Conservation (phyloP, 2,888 invertebrate genomes). For the Leptothorax acervorum region DNA sequence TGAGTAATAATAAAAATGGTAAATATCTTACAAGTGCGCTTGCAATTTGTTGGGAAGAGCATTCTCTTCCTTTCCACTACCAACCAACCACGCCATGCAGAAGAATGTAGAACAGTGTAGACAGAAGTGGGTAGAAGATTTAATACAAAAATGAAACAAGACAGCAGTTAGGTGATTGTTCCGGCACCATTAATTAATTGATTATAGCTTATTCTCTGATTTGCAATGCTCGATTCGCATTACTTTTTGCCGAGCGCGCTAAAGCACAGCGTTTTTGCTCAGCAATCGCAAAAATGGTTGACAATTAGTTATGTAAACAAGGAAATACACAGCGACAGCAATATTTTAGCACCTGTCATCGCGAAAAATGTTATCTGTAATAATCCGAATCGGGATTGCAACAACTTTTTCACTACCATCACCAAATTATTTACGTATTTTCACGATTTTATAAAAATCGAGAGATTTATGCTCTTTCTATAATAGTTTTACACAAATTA, state of each 20-base stretch:
- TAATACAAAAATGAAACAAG: conserved; percentile 85
- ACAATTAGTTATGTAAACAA: conserved; percentile 22
- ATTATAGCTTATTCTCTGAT: conserved; percentile 72
- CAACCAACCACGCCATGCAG: conserved; percentile 88
- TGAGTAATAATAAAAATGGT: conserved; percentile 83
- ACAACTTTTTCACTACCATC: conserved; percentile 75
- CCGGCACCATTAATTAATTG: conserved; percentile 81
- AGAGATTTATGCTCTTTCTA: conserved; percentile 6
- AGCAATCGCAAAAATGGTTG: conserved; percentile 6
- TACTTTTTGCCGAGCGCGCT: conserved; percentile 47
- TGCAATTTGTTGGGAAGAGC: conserved; percentile 89
- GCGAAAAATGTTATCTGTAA: conserved; percentile 49
- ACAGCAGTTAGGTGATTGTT: conserved; percentile 85
- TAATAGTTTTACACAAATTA: conserved; percentile 25
- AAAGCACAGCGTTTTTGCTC: conserved; percentile 7
- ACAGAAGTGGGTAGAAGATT: conserved; percentile 85
- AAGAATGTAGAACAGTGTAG: conserved; percentile 86
- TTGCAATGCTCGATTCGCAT: conserved; percentile 76
- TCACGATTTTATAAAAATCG: conserved; percentile 39
- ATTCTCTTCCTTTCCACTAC: conserved; percentile 90
- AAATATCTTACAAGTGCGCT: conserved; percentile 89
- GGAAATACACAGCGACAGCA: not conserved
- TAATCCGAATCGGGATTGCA: conserved; percentile 80
- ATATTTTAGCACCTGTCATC: not conserved
- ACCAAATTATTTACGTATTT: conserved; percentile 72